A percentile compares a stretch with the other conserved stretches of the same genome.
Conservation (phyloP, 92 coral and sea anemone species). For the Virgularia gustaviana region DNA sequence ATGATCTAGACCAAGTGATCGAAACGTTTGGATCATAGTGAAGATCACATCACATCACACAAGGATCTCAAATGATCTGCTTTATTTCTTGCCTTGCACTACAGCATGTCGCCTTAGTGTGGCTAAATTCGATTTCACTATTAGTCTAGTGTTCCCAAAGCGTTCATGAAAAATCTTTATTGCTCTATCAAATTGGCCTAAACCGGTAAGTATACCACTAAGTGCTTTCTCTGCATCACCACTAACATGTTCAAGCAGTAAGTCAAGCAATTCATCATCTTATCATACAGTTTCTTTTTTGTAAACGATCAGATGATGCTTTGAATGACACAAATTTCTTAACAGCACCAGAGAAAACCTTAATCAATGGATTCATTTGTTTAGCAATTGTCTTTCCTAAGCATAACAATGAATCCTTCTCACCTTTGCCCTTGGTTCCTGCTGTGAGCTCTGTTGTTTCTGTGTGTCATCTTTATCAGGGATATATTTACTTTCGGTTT, state of each 20-base stretch:
- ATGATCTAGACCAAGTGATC: too few species aligned
- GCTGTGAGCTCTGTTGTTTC: too few species aligned
- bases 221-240: constrained; percentile 2
- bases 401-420: too few species aligned
- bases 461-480: too few species aligned
- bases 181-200: neutral
- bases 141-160: neutral
- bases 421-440: too few species aligned
- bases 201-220: neutral
- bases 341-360: neutral
- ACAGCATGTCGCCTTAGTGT: too few species aligned
- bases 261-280: neutral
- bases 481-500: too few species aligned
- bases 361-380: neutral
- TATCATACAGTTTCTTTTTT: neutral
- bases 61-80: too few species aligned
- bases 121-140: too few species aligned
- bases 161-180: neutral
- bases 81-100: too few species aligned
- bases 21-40: too few species aligned
- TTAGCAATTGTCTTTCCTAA: neutral
- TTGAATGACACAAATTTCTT: neutral
- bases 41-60: too few species aligned
- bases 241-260: neutral
- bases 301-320: neutral